Evolutionary conservation across 2,888 invertebrate species (phyloP).

Genomic region (Gari tellinella): DNA sequence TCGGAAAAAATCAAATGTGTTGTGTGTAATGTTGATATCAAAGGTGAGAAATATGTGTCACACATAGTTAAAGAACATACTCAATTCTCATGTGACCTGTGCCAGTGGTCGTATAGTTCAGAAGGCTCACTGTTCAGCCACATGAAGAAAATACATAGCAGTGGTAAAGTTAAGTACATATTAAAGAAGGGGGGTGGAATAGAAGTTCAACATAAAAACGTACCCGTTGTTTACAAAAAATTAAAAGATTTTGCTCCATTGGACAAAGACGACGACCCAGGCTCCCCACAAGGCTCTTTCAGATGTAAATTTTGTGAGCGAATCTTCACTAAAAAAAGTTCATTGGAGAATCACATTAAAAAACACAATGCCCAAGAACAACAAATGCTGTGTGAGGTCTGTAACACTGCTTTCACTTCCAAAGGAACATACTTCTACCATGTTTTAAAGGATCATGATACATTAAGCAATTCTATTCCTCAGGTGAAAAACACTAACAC

Average conservation of each 20-base stretch:
- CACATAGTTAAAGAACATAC: constrained; percentile 36
- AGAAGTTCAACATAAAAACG: constrained; percentile 18
- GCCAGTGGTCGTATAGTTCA: constrained; percentile 51
- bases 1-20: constrained; percentile 35
- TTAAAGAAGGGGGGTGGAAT: constrained; percentile 12
- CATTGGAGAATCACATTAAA: constrained; percentile 35
- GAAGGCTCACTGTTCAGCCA: constrained; percentile 35
- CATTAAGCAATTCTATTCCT: not conserved
- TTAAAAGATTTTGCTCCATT: constrained; percentile 38
- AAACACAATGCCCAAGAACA: constrained; percentile 26
- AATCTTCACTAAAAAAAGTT: constrained; percentile 33
- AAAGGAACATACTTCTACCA: constrained; percentile 51
- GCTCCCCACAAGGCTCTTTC: constrained; percentile 2
- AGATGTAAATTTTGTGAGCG: constrained; percentile 37
- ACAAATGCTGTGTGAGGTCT: constrained; percentile 42
- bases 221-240: constrained; percentile 39
- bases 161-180: constrained; percentile 12
- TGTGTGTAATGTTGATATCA: constrained; percentile 32
- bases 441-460: constrained; percentile 38
- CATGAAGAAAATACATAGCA: constrained; percentile 39
- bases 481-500: not conserved
- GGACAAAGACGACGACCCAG: not conserved
- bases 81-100: constrained; percentile 45
- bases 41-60: constrained; percentile 31
- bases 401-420: constrained; percentile 18